phyloP scores from a whole-genome alignment of 2,113 vertebrate species.

The Cichladusa arquata region DNA sequence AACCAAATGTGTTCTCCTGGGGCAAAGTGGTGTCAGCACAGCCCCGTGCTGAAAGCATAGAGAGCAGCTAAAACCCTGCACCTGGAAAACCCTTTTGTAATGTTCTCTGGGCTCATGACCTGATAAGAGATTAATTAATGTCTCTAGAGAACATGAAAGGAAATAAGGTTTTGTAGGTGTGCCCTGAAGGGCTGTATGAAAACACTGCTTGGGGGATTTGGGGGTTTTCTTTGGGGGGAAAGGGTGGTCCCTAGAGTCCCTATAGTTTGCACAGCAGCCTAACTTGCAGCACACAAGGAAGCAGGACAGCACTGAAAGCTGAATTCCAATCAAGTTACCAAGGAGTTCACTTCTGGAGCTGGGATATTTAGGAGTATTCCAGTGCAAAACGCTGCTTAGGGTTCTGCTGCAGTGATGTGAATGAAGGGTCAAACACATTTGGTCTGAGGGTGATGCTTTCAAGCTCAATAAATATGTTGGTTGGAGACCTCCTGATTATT shows the following conservation, averaged over 20 bases:
- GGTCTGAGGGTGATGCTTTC: neutral
- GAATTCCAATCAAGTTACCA: neutral
- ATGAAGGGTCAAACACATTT: neutral
- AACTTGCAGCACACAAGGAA: neutral
- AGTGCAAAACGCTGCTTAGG: neutral
- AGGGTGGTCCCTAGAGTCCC: neutral
- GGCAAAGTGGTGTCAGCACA: neutral
- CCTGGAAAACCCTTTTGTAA: neutral
- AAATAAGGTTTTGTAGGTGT: neutral
- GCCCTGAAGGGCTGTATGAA: neutral
- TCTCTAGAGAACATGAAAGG: neutral
- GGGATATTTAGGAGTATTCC: neutral
- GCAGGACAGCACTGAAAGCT: neutral
- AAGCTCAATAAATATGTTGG: neutral
- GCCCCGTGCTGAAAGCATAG: neutral
- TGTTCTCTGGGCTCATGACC: neutral
- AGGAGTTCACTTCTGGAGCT: neutral
- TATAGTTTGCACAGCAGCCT: neutral
- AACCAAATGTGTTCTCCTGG: neutral
- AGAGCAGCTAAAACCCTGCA: neutral
- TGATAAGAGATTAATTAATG: conserved; percentile 12
- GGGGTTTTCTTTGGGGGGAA: neutral
- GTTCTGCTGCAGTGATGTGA: neutral
- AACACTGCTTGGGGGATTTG: neutral
- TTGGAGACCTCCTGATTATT: neutral